Base-by-base conservation (phyloP, 2,797 vertebrate genomes). In the Leptodactylus fallax region DNA sequence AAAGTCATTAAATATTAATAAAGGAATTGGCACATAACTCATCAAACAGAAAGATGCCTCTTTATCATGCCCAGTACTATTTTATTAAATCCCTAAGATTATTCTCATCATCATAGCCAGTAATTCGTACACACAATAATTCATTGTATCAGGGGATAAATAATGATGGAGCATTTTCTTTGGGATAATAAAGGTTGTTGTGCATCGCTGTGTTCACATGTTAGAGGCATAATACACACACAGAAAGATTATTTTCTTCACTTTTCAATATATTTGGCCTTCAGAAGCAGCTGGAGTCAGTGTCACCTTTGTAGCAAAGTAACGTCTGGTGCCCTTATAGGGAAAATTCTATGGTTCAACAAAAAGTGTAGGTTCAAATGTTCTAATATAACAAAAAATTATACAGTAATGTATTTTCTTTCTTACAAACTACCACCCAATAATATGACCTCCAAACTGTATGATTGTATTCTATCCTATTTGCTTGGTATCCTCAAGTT, bases 1-100 rank as follows among this genome's bases (percentile, higher is more conserved):
- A 21, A 74, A 74, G 45, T 74, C 45, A 71, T 74, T 6, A 74
- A 74, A 74, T 51, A 51, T 49, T 74, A 21, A 74, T 74, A 74
- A 74, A 74, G 71, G 47, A 51, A 51, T 27, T 51, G 45, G 45
- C 71, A 74, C 45, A 74, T 74, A n/a, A 51, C 71, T 51, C 71
- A 47, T 72, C 16, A 74, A 74, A n/a, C 71, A 49, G 71, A 72
- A 21, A 72, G 36, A 72, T 21, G 17, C 5, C 47, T 19, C 23
- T 72, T 47, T 51, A 55, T 79, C 19, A 80, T 14, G 53, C 53
- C 25, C 56, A 56, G 78, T 6, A 36, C 23, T 60, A 36, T 58
- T 53, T 79, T 55, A 53, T 53, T 71, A 71, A 71, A 71, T 45
- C 69, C 36, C 16, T 49, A 47, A 72, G 45, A 72, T 72, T 19